phyloP scores from a whole-genome alignment of 2,888 invertebrate species.

The Notocelia uddmanniana region DNA sequence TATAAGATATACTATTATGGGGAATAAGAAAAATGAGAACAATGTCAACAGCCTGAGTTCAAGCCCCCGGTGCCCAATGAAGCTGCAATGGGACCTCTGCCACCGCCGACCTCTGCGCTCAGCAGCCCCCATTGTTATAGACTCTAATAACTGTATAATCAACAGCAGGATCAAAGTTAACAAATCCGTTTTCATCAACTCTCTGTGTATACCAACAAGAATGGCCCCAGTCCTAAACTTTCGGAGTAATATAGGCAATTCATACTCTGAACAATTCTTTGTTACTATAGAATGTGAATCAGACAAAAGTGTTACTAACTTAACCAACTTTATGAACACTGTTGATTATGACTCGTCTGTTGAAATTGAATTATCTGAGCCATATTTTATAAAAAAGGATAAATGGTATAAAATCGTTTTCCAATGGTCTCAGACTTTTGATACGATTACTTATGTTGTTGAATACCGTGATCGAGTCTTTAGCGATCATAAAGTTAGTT shows the following conservation, averaged over 20 bases:
- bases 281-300: constrained; percentile 70
- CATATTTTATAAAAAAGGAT: constrained; percentile 75
- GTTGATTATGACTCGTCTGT: constrained; percentile 78
- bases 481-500: constrained; percentile 67
- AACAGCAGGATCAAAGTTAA: constrained; percentile 72
- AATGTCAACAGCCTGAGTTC: constrained; percentile 50
- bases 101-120: constrained; percentile 73
- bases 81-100: constrained; percentile 74
- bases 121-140: constrained; percentile 73
- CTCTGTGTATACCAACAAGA: constrained; percentile 76
- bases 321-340: constrained; percentile 69
- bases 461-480: constrained; percentile 71
- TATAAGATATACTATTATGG: constrained; percentile 57
- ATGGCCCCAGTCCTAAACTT: constrained; percentile 74
- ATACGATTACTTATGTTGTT: constrained; percentile 72
- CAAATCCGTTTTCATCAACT: constrained; percentile 78
- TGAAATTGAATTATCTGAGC: constrained; percentile 73
- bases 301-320: constrained; percentile 69
- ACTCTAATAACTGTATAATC: constrained; percentile 66
- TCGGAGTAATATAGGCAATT: constrained; percentile 64
- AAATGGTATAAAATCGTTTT: constrained; percentile 78
- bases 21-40: constrained; percentile 51
- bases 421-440: constrained; percentile 68
- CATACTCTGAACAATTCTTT: constrained; percentile 76
- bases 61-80: constrained; percentile 65